A percentile compares a stretch with the other conserved stretches of the same genome.
Evolutionary conservation across 2,888 invertebrate genomes (phyloP).

Genomic region (Aphrophora alni): DNA sequence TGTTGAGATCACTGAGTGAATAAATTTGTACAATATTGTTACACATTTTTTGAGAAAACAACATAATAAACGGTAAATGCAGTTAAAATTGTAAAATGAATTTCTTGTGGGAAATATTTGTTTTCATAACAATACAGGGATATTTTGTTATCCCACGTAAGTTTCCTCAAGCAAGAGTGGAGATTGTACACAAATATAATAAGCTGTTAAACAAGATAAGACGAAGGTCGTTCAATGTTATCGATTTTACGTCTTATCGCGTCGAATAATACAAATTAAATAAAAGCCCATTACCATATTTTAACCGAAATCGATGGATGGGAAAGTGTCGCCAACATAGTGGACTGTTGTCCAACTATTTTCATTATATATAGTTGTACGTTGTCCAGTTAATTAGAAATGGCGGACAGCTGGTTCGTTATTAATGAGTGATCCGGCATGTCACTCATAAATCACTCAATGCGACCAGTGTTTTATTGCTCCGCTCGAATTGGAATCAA

Average conservation of each 20-base stretch:
- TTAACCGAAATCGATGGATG: neutral
- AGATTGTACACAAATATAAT: too few relatives aligned
- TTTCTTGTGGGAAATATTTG: too few relatives aligned
- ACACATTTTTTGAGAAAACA: too few relatives aligned
- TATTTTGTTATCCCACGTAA: too few relatives aligned
- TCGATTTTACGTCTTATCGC: neutral
- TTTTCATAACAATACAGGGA: too few relatives aligned
- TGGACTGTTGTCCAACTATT: neutral
- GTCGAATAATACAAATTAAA: neutral
- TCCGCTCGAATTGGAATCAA: neutral
- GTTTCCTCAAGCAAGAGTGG: too few relatives aligned
- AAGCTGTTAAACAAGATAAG: too few relatives aligned
- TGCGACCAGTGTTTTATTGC: neutral
- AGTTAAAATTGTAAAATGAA: too few relatives aligned
- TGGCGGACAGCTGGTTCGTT: slow-evolving; percentile 5
- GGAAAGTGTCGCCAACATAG: neutral
- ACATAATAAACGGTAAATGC: too few relatives aligned
- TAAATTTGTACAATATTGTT: too few relatives aligned
- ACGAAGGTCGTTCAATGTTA: neutral
- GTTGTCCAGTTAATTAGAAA: neutral
- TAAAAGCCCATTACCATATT: neutral
- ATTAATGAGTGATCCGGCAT: neutral
- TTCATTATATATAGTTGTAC: slow-evolving; percentile 3
- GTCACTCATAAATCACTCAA: slow-evolving; percentile 9
- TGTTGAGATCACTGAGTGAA: too few relatives aligned